Conservation (phyloP, 2,797 vertebrate genomes). For the Pteropus rufus region DNA sequence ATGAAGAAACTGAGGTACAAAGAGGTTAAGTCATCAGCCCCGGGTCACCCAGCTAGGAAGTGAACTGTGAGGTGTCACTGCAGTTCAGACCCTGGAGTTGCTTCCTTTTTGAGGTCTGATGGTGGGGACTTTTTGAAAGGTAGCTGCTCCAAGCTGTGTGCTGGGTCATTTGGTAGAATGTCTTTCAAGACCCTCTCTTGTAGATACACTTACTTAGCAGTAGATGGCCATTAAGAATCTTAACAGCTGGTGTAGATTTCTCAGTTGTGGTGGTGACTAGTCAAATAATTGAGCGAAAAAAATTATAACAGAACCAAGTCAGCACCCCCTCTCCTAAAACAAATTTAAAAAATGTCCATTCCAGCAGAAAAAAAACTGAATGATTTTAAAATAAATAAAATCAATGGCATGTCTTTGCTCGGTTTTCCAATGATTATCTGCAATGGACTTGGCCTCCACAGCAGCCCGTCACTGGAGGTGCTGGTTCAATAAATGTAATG, state of each 20-base stretch:
- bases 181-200: neutral
- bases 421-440: slow-evolving; percentile 13
- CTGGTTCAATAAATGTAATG: slow-evolving; percentile 79
- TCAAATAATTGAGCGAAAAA: neutral
- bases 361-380: neutral
- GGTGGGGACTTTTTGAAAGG: neutral
- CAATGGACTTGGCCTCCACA: slow-evolving; percentile 64
- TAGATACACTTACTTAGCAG: neutral
- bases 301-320: neutral
- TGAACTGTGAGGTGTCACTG: too few relatives aligned
- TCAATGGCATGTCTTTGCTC: slow-evolving; percentile 2
- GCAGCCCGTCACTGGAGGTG: slow-evolving; percentile 56
- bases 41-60: neutral
- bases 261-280: neutral
- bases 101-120: neutral
- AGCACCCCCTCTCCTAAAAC: neutral
- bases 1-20: neutral
- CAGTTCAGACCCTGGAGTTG: neutral
- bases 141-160: neutral
- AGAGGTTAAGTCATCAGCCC: neutral
- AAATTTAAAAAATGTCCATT: neutral
- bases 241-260: neutral
- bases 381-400: slow-evolving; percentile 19
- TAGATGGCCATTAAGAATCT: neutral
- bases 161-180: neutral